Conservation (phyloP, 2,888 invertebrate genomes). For the Alloplasta piceator region DNA sequence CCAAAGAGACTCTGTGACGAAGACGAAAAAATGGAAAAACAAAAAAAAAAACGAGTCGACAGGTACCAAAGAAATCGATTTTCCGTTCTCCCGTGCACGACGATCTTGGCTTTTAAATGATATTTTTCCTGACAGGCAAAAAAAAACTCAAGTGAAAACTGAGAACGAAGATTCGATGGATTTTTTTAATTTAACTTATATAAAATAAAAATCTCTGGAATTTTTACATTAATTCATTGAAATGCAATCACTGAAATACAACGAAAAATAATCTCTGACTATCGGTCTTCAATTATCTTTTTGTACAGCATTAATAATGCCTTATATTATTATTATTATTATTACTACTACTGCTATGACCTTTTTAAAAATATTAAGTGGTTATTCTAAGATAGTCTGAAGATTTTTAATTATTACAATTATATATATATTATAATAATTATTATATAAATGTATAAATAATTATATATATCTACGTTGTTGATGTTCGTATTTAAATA, state of each 20-base stretch:
- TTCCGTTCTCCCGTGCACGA: conserved; percentile 61
- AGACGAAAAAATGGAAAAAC: conserved; percentile 26
- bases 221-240: conserved; percentile 33
- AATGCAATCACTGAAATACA: conserved; percentile 30
- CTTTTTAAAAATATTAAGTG: conserved; percentile 55
- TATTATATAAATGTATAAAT: conserved; percentile 42
- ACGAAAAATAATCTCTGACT: conserved; percentile 52
- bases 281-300: conserved; percentile 55
- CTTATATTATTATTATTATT: conserved; percentile 56
- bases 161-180: conserved; percentile 42
- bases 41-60: conserved; percentile 50
- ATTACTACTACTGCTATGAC: conserved; percentile 62
- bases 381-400: conserved; percentile 4
- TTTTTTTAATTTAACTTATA: conserved; percentile 8
- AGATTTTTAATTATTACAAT: conserved; percentile 47
- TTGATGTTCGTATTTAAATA: conserved; percentile 78
- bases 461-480: conserved; percentile 64
- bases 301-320: conserved; percentile 56
- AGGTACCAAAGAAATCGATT: conserved; percentile 66
- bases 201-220: conserved; percentile 29
- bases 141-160: conserved; percentile 27
- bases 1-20: conserved; percentile 66
- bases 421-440: conserved; percentile 46
- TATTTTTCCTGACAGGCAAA: conserved; percentile 8
- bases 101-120: conserved; percentile 45